Percentiles rank a stretch among this genome's conserved stretches.
Conservation (phyloP, 2,888 invertebrate species). For the Campoletis raptor region DNA sequence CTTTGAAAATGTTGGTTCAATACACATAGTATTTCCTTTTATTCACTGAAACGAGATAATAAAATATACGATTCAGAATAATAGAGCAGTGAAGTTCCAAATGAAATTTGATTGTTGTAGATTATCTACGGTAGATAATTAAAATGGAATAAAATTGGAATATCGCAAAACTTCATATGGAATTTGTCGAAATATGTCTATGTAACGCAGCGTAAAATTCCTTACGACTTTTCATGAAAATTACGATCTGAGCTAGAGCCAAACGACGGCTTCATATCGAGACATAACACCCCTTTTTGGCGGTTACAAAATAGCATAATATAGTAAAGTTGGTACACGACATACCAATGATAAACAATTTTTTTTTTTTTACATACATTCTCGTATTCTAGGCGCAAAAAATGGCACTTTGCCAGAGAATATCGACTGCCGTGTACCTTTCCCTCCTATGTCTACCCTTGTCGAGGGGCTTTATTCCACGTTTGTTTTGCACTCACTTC, state of each 20-base stretch:
- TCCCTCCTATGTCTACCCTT: conserved; percentile 4
- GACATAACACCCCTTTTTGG: neutral
- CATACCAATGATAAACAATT: conserved; percentile 1
- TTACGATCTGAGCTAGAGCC: conserved; percentile 17
- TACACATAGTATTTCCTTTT: neutral
- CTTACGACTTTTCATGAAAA: conserved; percentile 12
- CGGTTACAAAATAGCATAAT: conserved; percentile 8
- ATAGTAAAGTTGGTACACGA: conserved; percentile 19
- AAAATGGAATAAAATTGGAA: neutral
- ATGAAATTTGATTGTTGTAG: neutral
- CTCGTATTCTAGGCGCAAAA: conserved; percentile 30
- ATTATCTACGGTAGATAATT: neutral
- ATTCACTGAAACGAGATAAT: neutral
- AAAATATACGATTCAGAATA: neutral
- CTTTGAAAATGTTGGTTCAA: neutral
- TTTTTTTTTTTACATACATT: neutral
- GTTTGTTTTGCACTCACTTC: conserved; percentile 44
- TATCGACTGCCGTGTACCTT: conserved; percentile 37
- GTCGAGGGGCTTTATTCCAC: conserved; percentile 29
- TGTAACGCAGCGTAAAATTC: neutral
- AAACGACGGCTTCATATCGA: neutral
- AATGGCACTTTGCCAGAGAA: conserved; percentile 44
- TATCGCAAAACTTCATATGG: neutral
- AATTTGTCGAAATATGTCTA: conserved; percentile 8
- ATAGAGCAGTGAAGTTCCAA: neutral